phyloP scores from a whole-genome alignment of 2,888 invertebrate genomes.

The Schrankia costaestrigalis region DNA sequence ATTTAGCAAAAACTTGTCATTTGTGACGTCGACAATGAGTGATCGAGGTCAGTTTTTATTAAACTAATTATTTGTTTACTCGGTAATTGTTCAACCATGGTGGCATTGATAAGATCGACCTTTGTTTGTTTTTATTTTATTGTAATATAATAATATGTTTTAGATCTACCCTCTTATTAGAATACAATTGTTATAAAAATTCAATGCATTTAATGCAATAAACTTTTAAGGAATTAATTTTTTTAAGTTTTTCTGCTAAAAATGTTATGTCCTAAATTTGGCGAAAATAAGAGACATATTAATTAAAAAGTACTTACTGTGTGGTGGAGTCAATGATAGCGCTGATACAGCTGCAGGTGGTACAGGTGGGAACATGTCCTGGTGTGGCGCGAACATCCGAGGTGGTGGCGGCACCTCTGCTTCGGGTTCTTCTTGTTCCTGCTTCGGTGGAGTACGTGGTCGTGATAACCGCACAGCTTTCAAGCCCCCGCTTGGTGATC shows the following conservation, averaged over 20 bases:
- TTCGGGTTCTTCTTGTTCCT: constrained; percentile 64
- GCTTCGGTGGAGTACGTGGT: constrained; percentile 66
- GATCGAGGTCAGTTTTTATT: constrained; percentile 64
- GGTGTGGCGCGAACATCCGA: constrained; percentile 76
- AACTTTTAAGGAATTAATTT: no score
- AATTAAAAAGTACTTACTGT: constrained; percentile 81
- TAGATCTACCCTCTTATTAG: constrained; percentile 25
- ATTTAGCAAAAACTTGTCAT: constrained; percentile 29
- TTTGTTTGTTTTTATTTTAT: constrained; percentile 51
- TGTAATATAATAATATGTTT: no score
- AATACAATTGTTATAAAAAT: no score
- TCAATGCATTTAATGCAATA: no score
- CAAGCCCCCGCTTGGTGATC: constrained; percentile 63
- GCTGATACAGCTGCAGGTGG: constrained; percentile 85
- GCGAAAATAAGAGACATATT: neutral
- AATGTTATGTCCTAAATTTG: neutral
- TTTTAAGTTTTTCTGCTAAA: no score
- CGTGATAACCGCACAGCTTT: constrained; percentile 67
- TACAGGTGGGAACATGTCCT: constrained; percentile 87
- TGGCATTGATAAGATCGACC: constrained; percentile 67
- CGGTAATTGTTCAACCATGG: constrained; percentile 62
- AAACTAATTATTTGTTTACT: constrained; percentile 52
- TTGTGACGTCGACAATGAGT: constrained; percentile 56
- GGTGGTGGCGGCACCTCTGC: constrained; percentile 80
- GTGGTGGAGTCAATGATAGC: constrained; percentile 89